Percentiles rank a stretch among this genome's conserved stretches.
phyloP scores from a whole-genome alignment of 2,888 invertebrate genomes.

The Sphecodes monilicornis region DNA sequence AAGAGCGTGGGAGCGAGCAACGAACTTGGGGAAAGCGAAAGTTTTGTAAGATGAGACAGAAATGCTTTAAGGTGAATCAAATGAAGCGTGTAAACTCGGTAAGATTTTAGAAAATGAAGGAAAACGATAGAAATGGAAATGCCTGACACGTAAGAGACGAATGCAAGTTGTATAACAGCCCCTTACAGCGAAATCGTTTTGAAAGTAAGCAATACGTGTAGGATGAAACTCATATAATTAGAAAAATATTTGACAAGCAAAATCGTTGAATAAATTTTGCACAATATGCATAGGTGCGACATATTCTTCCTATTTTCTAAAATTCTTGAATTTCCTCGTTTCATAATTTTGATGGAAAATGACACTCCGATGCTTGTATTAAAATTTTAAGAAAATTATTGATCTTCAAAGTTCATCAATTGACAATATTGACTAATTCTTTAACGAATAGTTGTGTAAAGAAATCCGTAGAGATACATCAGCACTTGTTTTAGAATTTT shows the following conservation, averaged over 20 bases:
- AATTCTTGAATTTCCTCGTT: neutral
- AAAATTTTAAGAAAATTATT: neutral
- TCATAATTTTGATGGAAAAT: neutral
- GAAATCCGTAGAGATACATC: no score
- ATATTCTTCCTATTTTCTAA: neutral
- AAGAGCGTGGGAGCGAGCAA: constrained; percentile 31
- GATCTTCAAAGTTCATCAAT: neutral
- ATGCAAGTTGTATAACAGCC: neutral
- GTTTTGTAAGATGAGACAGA: constrained; percentile 18
- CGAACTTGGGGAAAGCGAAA: constrained; percentile 27
- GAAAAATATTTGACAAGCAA: neutral
- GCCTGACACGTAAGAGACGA: neutral
- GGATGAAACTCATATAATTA: neutral
- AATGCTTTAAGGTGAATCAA: constrained; percentile 5
- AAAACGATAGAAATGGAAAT: neutral
- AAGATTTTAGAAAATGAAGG: neutral
- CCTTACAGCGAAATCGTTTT: neutral
- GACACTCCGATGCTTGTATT: neutral
- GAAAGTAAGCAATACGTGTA: neutral
- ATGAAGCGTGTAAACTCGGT: neutral
- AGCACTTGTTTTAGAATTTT: neutral
- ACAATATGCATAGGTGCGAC: neutral
- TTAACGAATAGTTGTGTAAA: neutral
- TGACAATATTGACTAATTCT: neutral
- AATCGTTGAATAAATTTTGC: neutral